phyloP scores from a whole-genome alignment of 37 sponge, comb jelly and placozoan genomes.

The Eunapius fragilis region DNA sequence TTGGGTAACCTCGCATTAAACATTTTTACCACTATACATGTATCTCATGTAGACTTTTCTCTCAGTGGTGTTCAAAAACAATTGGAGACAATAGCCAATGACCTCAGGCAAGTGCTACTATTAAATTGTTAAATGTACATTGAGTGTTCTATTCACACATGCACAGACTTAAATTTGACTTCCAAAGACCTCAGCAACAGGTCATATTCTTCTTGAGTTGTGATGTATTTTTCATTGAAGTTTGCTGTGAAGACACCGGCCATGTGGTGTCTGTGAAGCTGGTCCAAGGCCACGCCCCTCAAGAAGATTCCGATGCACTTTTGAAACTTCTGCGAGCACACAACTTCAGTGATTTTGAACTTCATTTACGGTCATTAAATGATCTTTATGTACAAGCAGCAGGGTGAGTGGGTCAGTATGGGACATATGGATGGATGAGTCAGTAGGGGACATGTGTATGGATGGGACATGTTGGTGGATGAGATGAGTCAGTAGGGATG shows the following conservation, averaged over 20 bases:
- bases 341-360: conserved; percentile 23
- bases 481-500: no score
- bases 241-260: conserved; percentile 35
- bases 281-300: conserved; percentile 15
- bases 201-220: conserved; percentile 32
- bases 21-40: no score
- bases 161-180: conserved; percentile 29
- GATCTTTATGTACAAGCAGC: conserved; percentile 30
- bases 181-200: conserved; percentile 11
- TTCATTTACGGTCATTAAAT: conserved; percentile 12
- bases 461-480: background rate
- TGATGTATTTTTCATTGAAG: conserved; percentile 49
- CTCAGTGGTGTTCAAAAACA: conserved; percentile 21
- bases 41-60: conserved; percentile 14
- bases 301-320: conserved; percentile 26
- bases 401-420: background rate
- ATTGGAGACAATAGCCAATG: conserved; percentile 2
- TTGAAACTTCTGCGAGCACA: conserved; percentile 9
- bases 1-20: no score
- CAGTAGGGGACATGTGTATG: background rate
- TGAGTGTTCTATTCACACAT: background rate
- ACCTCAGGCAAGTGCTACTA: background rate
- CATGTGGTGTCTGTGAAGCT: conserved; percentile 30
- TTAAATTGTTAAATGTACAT: background rate
- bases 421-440: background rate